A percentile compares a stretch with the other conserved stretches of the same genome.
Conservation (phyloP, 2,113 vertebrate genomes). For the Pseudonaja textilis region DNA sequence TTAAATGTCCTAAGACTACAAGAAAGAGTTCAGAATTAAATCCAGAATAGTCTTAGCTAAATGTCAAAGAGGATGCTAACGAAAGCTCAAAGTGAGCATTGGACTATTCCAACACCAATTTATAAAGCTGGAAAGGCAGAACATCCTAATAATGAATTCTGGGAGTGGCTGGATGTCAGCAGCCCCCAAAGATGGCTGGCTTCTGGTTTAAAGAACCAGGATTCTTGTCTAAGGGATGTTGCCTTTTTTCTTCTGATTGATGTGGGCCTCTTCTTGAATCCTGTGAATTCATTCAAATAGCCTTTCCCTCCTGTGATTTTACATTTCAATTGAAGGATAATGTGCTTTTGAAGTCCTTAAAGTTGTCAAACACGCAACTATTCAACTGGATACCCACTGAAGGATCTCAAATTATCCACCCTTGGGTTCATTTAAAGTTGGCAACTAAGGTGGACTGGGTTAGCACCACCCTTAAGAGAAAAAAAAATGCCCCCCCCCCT, state of each 20-base stretch:
- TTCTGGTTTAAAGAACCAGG: not conserved
- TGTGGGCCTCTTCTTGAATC: too few relatives aligned
- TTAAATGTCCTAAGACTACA: not conserved
- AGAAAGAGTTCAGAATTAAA: not conserved
- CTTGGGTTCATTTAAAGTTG: not conserved
- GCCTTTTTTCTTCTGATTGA: not conserved
- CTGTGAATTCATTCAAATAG: not conserved
- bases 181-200: not conserved
- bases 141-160: not conserved
- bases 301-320: not conserved
- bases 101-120: not conserved
- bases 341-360: not conserved
- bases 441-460: not conserved
- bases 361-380: not conserved
- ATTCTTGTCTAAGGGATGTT: not conserved
- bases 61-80: not conserved
- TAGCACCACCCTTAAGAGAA: not conserved
- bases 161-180: not conserved
- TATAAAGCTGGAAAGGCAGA: not conserved
- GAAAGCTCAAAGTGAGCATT: not conserved
- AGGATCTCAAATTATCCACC: not conserved
- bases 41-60: not conserved
- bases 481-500: not conserved
- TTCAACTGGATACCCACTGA: not conserved
- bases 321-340: not conserved